Evolutionary conservation across 2,113 vertebrate species (phyloP), one percentile per base, ranked within the genome.

Genomic region (Gorsachius goisagi): DNA sequence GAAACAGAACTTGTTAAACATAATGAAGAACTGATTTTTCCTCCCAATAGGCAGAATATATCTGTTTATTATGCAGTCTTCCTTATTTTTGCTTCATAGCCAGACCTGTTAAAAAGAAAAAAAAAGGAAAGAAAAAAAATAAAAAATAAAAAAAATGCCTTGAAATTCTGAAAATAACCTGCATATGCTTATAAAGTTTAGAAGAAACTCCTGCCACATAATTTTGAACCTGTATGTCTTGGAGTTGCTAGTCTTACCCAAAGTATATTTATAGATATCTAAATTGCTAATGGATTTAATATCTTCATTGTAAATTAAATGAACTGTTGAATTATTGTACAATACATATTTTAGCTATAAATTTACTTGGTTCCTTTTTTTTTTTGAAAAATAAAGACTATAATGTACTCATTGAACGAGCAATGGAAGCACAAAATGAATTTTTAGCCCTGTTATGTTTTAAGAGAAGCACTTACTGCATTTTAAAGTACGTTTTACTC

Each of bases 101-200:
- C 19, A 79, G 62, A 55, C 12, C 9, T 66, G 41, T 6, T n/a
- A 27, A 9, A 30, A 63, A 44, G 2, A 60, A 74, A 79, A 16
- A 44, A 37, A 44, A 15, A 9, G 6, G 27, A 5, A 15, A 7
- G 6, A 9, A 20, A 41, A 20, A 15, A 10, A 18, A 44, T 37
- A 27, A 5, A 9, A 27, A 66, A n/a, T 4, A 18, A n/a, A 50
- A 26, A 9, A 53, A 0, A 2, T 53, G 4, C 6, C 15, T 79
- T 32, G 4, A 64, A 13, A 60, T 74, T 19, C 14, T n/a, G 21
- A 83, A 64, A 35, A 75, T 21, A 44, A 0, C 2, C 16, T 35
- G 5, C 10, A 56, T 60, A 66, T 52, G 1, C 9, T 75, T 37
- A 45, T 37, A 45, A 33, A 5, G 5, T 41, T 75, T 35, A 66